Evolutionary conservation across 2,113 vertebrate genomes (phyloP).

Genomic region (Grammomys dolichurus): DNA sequence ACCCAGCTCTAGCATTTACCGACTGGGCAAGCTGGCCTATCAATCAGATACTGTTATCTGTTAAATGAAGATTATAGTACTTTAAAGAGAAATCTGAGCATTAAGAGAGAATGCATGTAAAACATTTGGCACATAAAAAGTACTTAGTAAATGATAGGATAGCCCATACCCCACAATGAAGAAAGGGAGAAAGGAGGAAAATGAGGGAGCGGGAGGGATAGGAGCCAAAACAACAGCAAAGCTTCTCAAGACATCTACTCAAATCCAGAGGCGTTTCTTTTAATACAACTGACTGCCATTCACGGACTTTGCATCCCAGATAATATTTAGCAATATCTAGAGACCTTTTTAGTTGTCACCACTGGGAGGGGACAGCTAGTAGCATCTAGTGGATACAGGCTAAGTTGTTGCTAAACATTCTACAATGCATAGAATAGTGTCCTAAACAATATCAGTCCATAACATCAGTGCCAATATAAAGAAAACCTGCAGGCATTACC

Average conservation of each 20-base stretch:
- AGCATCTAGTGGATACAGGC: not conserved
- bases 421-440: not conserved
- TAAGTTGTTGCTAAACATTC: conserved; percentile 32
- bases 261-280: conserved; percentile 5
- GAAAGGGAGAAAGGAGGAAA: not conserved
- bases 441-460: not conserved
- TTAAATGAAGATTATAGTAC: conserved; percentile 24
- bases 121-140: conserved; percentile 36
- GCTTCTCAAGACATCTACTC: not conserved
- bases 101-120: conserved; percentile 16
- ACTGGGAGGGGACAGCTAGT: not conserved
- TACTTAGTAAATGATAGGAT: conserved; percentile 3
- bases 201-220: not conserved
- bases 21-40: not conserved
- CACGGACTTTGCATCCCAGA: not conserved
- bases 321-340: not conserved
- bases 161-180: not conserved
- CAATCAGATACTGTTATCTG: conserved; percentile 46
- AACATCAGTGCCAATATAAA: not conserved
- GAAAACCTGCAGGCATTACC: not conserved
- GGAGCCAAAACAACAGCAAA: not conserved
- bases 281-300: not conserved
- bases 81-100: conserved; percentile 30
- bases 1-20: conserved; percentile 30
- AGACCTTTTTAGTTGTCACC: conserved; percentile 22